A percentile compares a stretch with the other conserved stretches of the same genome.
phyloP scores from a whole-genome alignment of 1,140 invertebrate species.

The Trichonephila clavata region DNA sequence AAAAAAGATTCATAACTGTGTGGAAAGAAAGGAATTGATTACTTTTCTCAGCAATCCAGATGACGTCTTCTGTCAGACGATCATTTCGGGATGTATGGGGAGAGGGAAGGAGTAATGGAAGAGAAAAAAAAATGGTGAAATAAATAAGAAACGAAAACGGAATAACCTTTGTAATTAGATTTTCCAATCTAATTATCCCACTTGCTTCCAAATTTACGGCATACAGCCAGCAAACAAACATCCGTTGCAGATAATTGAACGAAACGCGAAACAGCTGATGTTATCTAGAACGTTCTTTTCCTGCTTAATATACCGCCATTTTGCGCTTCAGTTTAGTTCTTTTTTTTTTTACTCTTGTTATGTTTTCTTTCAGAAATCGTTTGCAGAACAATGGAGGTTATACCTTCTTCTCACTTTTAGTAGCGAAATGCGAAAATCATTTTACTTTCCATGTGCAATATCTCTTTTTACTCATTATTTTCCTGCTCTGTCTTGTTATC shows the following conservation, averaged over 20 bases:
- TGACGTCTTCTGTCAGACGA: conserved; percentile 67
- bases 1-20: conserved; percentile 6
- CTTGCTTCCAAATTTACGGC: conserved; percentile 73
- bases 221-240: conserved; percentile 58
- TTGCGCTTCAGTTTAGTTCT: conserved; percentile 18
- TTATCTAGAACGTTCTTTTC: conserved; percentile 63
- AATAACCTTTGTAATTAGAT: conserved; percentile 76
- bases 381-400: conserved; percentile 54
- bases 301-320: conserved; percentile 64
- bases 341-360: neutral
- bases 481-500: conserved; percentile 59
- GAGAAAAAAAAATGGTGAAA: conserved; percentile 41
- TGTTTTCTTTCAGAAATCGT: conserved; percentile 45
- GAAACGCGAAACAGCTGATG: conserved; percentile 73
- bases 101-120: conserved; percentile 24
- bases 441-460: conserved; percentile 4
- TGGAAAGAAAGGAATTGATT: conserved; percentile 44
- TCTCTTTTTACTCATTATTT: conserved; percentile 45
- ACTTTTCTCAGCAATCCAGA: conserved; percentile 31
- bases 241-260: conserved; percentile 70
- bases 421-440: conserved; percentile 17
- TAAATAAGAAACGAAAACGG: conserved; percentile 65
- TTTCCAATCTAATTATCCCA: conserved; percentile 73
- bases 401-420: neutral
- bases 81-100: neutral